A percentile compares a stretch with the other conserved stretches of the same genome.
phyloP scores from a whole-genome alignment of 2,888 invertebrate genomes.

The Coelogynopora nodosa region DNA sequence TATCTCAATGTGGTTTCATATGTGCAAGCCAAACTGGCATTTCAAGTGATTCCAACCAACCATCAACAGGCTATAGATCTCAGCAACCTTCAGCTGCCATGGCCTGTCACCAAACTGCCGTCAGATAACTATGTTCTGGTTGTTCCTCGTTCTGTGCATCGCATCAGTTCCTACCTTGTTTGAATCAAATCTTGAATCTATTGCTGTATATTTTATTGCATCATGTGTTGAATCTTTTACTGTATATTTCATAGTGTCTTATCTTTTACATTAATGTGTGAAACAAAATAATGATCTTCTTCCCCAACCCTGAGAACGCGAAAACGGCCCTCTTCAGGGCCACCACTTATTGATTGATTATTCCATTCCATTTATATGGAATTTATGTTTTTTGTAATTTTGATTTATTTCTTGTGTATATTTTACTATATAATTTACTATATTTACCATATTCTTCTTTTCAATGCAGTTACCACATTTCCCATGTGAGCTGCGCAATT shows the following conservation, averaged over 20 bases:
- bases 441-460: too few species aligned
- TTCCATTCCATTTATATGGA: not conserved
- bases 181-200: not conserved
- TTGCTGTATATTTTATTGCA: not conserved
- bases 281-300: slow-evolving; percentile 12
- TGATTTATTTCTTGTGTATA: not conserved
- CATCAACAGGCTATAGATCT: not conserved
- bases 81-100: not conserved
- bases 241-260: slow-evolving; percentile 21
- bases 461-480: not conserved
- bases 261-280: not conserved
- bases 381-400: slow-evolving; percentile 6
- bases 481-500: not conserved
- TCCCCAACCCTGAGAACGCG: slow-evolving; percentile 13
- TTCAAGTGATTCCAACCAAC: not conserved
- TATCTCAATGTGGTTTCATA: not conserved
- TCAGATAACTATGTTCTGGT: not conserved
- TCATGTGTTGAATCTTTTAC: too few species aligned
- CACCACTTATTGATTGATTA: slow-evolving; percentile 27
- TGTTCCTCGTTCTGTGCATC: not conserved
- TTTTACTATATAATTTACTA: not conserved
- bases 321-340: slow-evolving; percentile 25
- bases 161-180: not conserved
- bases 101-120: not conserved
- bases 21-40: not conserved